Base-by-base conservation (phyloP, 2,797 vertebrate species). In the Parotocinclus haroldoi region DNA sequence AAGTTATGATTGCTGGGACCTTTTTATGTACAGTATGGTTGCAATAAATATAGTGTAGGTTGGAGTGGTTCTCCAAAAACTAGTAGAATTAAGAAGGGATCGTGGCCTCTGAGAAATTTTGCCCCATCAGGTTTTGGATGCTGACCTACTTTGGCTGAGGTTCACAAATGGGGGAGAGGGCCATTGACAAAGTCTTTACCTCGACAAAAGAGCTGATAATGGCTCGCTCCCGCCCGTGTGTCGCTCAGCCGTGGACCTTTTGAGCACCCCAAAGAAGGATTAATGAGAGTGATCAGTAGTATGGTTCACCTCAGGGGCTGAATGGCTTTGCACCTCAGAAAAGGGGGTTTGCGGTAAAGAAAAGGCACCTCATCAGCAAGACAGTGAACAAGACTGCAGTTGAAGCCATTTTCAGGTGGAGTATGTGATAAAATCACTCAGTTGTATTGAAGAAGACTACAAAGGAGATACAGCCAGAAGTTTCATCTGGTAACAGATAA, bases 191-290 rank as follows among this genome's bases (percentile, higher is more conserved):
- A 58, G 44, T 53, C 57, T 78, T 63, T 12, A 68, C 69, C 55
- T 69, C 55, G 59, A 70, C 63, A 74, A 78, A 73, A 69, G 74
- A 71, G 54, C 9, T 1, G 40, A 67, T 74, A 73, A 73, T 76
- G 68, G 58, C 61, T 42, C 8, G 1, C 44, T 45, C 63, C 55
- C 48, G 7, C 58, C 71, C 58, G 18, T 49, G 57, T 48, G 63
- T 59, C 44, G 18, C 18, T 67, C 58, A 17, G 63, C 40, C 53
- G 17, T 50, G 36, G 44, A 45, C 56, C 57, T 63, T n/a, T 38
- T 10, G 50, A 76, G 51, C 0, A 19, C 14, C 12, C 45, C 40
- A 67, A 67, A 65, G 63, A 57, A 53, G 60, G 45, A 53, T 65
- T 65, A 73, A 65, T 64, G 56, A 69, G 66, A 60, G 51, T 42